Conservation (phyloP, 1,140 invertebrate genomes). For the Carposina sasakii region DNA sequence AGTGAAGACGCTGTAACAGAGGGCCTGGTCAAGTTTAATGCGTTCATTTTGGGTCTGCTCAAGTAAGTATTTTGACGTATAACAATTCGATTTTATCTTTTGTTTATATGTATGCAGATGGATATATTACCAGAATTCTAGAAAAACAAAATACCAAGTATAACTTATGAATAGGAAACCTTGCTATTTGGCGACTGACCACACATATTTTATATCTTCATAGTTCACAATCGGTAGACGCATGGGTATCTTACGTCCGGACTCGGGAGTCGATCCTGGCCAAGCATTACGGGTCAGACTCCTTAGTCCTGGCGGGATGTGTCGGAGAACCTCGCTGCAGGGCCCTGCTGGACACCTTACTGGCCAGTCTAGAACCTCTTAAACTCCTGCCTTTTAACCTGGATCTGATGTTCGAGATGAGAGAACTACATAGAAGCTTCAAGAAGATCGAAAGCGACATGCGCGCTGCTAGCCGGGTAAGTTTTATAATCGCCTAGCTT, state of each 20-base stretch:
- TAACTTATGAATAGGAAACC: too few species aligned
- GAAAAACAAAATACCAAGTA: too few species aligned
- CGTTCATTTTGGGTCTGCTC: constrained; percentile 90
- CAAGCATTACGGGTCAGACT: constrained; percentile 84
- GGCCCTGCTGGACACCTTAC: constrained; percentile 80
- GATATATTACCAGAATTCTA: too few species aligned
- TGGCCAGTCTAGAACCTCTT: constrained; percentile 83
- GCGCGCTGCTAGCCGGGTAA: constrained; percentile 66
- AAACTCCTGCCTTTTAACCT: constrained; percentile 85
- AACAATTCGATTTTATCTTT: too few species aligned
- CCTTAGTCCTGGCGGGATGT: constrained; percentile 80
- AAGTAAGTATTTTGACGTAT: constrained; percentile 82
- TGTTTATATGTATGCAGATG: too few species aligned
- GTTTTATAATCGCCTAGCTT: too few species aligned
- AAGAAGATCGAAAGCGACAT: constrained; percentile 76
- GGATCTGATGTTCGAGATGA: constrained; percentile 86
- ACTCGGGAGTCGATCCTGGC: constrained; percentile 86
- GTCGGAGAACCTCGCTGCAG: constrained; percentile 77
- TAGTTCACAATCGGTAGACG: constrained; percentile 86
- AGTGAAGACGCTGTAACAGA: constrained; percentile 88
- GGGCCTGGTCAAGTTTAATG: constrained; percentile 90
- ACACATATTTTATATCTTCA: background rate
- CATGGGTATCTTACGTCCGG: constrained; percentile 88
- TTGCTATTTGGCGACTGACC: too few species aligned
- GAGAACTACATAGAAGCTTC: constrained; percentile 83